These are phyloP conservation scores for Ornithorhynchus anatinus DNA, from an alignment of 2,113 vertebrate genomes.

Conservation along the genomic window DNA sequence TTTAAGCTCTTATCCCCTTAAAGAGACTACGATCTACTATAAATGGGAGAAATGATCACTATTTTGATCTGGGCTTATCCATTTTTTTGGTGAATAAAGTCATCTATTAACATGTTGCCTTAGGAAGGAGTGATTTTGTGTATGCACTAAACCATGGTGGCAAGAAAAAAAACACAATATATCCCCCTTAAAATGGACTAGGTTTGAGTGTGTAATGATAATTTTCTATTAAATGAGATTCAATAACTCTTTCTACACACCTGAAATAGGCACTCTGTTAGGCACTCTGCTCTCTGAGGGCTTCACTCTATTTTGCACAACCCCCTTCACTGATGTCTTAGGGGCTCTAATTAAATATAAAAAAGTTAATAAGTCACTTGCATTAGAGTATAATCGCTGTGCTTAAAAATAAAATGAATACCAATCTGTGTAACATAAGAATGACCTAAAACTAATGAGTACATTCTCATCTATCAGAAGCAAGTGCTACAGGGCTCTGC, in stretches of 20 bases:
- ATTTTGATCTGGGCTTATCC: too few relatives aligned
- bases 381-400: conserved; percentile 47
- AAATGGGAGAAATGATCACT: too few relatives aligned
- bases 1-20: too few relatives aligned
- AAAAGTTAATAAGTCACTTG: conserved; percentile 71
- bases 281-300: conserved; percentile 75
- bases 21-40: too few relatives aligned
- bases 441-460: conserved; percentile 4
- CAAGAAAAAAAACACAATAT: conserved; percentile 46
- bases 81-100: too few relatives aligned
- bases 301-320: conserved; percentile 79
- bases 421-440: conserved; percentile 28
- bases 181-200: conserved; percentile 2
- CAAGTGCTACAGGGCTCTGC: background rate
- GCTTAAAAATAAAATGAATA: conserved; percentile 49
- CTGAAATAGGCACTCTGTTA: conserved; percentile 74
- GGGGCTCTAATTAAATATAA: conserved; percentile 80
- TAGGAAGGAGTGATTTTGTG: background rate
- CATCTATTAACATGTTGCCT: background rate
- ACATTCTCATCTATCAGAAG: background rate
- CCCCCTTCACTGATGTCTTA: conserved; percentile 78
- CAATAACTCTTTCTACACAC: conserved; percentile 73
- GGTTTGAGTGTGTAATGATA: conserved; percentile 38
- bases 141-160: conserved; percentile 53
- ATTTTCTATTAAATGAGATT: conserved; percentile 8